phyloP scores from a whole-genome alignment of 2,113 vertebrate genomes.

The Clarias macrocephalus region DNA sequence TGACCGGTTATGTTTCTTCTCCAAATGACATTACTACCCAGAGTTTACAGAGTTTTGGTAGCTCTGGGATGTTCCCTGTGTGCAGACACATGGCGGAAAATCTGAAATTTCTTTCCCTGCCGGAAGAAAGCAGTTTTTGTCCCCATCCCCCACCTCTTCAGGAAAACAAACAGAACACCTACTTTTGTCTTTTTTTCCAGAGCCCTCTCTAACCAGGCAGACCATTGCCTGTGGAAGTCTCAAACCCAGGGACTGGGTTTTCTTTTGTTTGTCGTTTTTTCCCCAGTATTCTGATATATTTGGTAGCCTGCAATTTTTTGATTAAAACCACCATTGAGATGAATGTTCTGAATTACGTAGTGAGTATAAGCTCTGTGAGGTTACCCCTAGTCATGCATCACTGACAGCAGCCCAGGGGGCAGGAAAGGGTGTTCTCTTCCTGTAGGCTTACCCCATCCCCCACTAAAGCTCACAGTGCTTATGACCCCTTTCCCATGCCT shows the following conservation, averaged over 20 bases:
- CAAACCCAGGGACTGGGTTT: background rate
- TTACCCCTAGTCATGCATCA: conserved; percentile 59
- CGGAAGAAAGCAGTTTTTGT: conserved; percentile 44
- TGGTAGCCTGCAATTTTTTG: background rate
- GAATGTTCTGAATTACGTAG: conserved; percentile 30
- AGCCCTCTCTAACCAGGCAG: background rate
- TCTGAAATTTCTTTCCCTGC: conserved; percentile 22
- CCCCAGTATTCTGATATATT: background rate
- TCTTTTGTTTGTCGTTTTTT: background rate
- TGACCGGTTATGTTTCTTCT: conserved; percentile 1
- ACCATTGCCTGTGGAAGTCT: background rate
- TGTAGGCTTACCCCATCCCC: conserved; percentile 58
- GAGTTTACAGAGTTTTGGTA: conserved; percentile 42
- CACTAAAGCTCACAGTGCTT: conserved; percentile 11
- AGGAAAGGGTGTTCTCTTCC: conserved; percentile 74
- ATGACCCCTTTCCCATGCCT: conserved; percentile 45
- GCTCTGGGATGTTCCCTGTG: conserved; percentile 50
- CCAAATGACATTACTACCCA: conserved; percentile 60
- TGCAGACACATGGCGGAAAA: conserved; percentile 48
- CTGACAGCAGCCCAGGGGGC: conserved; percentile 58
- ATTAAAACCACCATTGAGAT: background rate
- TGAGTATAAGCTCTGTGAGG: conserved; percentile 57
- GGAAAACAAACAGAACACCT: conserved; percentile 33
- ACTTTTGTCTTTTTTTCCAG: background rate
- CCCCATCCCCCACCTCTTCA: conserved; percentile 11